Evolutionary conservation across 2,797 vertebrate genomes (phyloP), one percentile per base, ranked within the genome.

Genomic region (Takifugu ocellatus): DNA sequence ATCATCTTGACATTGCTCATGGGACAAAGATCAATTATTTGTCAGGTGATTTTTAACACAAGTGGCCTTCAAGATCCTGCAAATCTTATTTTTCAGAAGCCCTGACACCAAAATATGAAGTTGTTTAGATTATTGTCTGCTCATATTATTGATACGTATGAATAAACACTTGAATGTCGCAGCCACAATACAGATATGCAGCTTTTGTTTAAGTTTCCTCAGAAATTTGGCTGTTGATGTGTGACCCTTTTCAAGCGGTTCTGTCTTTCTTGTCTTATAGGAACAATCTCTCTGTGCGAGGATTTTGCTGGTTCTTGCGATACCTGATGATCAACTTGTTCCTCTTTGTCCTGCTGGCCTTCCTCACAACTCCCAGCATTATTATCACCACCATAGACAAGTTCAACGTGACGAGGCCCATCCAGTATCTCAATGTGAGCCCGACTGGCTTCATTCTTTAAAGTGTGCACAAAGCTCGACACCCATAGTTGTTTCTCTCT

Each of bases 351-450:
- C 88, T 93, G 59, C 91, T 99, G 21, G 96, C 96, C 80, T 98
- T 99, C 85, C 91, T 99, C 81, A 99, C 97, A 1, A 99, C 97
- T 2, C 97, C 97, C 49, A 90, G 94, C 54, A 96, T 99, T 82
- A 93, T 99, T 60, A 93, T 99, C 70, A 92, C 70, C 75, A 97
- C 94, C 71, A 93, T 99, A 7, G 95, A 99, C 88, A 95, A 94
- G 86, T 95, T 97, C 87, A 95, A 96, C 1, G 94, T 98, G 87
- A 99, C 96, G 14, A 94, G 88, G 74, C 95, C 97, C 59, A 95
- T 99, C 88, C 61, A 89, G 6, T 92, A 91, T 45, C 92, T 98
- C 56, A 97, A 99, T 25, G 97, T 98, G 70, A 84, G 84, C 1
- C 44, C 15, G 0, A 48, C 15, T 29, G 6, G 7, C 42, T 67